These are phyloP conservation scores for Phortica magna DNA, from an alignment of 2,888 invertebrate species.

Conservation along the genomic window DNA sequence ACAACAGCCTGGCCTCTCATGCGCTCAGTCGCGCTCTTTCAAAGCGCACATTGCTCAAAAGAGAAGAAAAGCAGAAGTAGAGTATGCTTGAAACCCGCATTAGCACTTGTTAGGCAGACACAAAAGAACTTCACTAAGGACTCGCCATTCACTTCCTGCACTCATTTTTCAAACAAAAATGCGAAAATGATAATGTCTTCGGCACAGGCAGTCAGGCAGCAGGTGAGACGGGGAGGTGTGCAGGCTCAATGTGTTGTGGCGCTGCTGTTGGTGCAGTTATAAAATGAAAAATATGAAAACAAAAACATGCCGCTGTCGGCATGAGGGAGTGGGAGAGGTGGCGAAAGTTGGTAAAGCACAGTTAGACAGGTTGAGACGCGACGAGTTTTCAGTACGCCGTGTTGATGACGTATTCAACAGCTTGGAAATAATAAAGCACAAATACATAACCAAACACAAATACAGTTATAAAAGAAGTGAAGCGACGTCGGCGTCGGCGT, in stretches of 20 bases:
- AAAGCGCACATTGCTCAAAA: neutral
- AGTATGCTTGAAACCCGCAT: conserved; percentile 5
- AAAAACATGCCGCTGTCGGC: neutral
- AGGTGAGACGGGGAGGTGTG: neutral
- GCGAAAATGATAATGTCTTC: conserved; percentile 16
- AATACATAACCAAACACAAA: conserved; percentile 10
- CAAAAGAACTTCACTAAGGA: conserved; percentile 25
- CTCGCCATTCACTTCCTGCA: conserved; percentile 26
- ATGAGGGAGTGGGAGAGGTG: neutral
- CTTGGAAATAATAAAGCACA: conserved; percentile 37
- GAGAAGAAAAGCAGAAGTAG: neutral
- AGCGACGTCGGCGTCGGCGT: neutral
- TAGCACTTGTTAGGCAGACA: conserved; percentile 30
- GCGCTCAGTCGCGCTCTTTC: neutral
- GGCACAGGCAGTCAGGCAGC: neutral
- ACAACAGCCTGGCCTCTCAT: neutral
- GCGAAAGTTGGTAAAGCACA: neutral
- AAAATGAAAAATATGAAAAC: conserved; percentile 30
- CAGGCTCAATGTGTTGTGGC: too few species aligned
- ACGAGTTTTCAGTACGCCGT: conserved; percentile 4
- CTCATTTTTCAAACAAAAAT: conserved; percentile 22
- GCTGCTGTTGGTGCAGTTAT: conserved; percentile 18
- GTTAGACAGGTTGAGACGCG: neutral
- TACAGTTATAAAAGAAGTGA: conserved; percentile 14
- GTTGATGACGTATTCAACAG: conserved; percentile 36